Percentiles rank a stretch among this genome's conserved stretches.
Evolutionary conservation across 2,113 vertebrate genomes (phyloP).

Genomic region (Mesitornis unicolor): DNA sequence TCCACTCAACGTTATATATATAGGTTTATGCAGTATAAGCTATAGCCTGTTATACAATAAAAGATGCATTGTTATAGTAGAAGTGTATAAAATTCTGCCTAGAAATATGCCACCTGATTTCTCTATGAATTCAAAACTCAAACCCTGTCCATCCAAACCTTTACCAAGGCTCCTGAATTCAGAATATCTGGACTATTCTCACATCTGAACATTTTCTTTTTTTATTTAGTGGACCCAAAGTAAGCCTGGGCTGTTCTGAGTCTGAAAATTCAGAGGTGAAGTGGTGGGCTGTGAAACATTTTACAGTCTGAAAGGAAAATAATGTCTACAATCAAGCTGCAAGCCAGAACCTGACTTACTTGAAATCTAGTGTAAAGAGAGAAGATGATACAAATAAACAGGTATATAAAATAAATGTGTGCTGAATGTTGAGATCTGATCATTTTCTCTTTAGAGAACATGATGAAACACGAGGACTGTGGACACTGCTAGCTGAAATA

Average conservation of each 20-base stretch:
- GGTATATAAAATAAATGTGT: background rate
- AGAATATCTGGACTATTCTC: background rate
- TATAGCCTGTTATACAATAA: background rate
- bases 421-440: background rate
- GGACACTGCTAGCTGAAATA: background rate
- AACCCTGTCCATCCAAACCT: background rate
- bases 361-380: background rate
- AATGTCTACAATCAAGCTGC: background rate
- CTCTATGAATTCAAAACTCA: background rate
- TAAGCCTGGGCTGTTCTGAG: background rate
- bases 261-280: background rate
- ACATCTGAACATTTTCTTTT: background rate
- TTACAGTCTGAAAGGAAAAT: background rate
- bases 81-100: background rate
- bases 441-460: background rate
- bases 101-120: background rate
- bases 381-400: background rate
- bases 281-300: background rate
- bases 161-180: background rate
- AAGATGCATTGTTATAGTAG: background rate
- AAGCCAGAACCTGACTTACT: fast-evolving
- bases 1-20: background rate
- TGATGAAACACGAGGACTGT: background rate
- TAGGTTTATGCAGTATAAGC: background rate
- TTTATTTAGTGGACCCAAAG: background rate